Conservation (phyloP, 2,797 vertebrate genomes). For the Parauchenoglanis ngamensis region DNA sequence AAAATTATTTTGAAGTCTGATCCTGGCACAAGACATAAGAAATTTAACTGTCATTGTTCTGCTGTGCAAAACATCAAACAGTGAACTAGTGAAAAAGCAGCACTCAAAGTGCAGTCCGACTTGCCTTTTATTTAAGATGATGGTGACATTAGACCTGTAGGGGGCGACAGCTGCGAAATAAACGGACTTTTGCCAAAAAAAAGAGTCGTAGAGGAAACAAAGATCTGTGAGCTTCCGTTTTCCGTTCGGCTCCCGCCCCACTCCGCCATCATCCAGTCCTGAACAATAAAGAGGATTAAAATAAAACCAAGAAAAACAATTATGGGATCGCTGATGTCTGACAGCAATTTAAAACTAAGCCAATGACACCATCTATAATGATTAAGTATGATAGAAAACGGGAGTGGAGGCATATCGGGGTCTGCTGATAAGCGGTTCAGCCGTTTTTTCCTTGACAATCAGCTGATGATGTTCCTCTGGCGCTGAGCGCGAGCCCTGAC, state of each 20-base stretch:
- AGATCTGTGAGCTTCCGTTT: slow-evolving; percentile 67
- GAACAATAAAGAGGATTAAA: slow-evolving; percentile 76
- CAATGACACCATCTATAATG: slow-evolving; percentile 58
- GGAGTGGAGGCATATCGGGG: slow-evolving; percentile 59
- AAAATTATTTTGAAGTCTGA: no score
- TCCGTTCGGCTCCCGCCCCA: slow-evolving; percentile 78
- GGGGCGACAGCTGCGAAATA: not conserved
- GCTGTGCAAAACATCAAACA: no score
- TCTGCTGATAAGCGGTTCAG: slow-evolving; percentile 26
- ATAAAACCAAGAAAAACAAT: slow-evolving; percentile 59
- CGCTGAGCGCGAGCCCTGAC: not conserved
- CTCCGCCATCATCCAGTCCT: slow-evolving; percentile 82
- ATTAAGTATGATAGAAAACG: slow-evolving; percentile 59
- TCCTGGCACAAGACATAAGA: no score
- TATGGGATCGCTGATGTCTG: slow-evolving; percentile 63
- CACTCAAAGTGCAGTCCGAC: no score
- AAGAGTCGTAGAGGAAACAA: slow-evolving; percentile 62
- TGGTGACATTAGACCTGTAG: not conserved
- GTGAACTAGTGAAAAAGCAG: no score
- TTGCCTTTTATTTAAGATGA: no score
- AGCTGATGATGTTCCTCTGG: slow-evolving; percentile 49
- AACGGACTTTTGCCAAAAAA: not conserved
- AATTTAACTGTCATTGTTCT: no score
- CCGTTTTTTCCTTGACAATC: slow-evolving; percentile 56
- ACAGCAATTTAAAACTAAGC: slow-evolving; percentile 56